Evolutionary conservation across 2,113 vertebrate genomes (phyloP).

Genomic region (Stictonetta naevosa): DNA sequence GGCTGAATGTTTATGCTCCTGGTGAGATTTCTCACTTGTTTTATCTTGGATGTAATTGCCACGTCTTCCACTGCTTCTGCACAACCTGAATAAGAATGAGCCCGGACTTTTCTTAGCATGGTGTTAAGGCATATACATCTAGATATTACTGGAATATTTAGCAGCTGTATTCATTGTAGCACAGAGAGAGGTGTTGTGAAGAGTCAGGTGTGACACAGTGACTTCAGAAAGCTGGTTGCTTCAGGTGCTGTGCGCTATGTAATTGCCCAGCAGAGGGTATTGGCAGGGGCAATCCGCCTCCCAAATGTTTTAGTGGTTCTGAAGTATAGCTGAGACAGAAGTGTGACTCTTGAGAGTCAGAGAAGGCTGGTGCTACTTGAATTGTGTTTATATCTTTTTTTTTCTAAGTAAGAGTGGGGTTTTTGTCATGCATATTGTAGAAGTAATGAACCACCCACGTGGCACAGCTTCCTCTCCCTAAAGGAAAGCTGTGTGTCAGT

Average conservation of each 20-base stretch:
- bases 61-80: background rate
- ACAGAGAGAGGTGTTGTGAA: background rate
- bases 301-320: background rate
- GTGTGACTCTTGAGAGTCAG: background rate
- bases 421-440: background rate
- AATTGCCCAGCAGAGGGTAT: background rate
- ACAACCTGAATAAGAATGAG: background rate
- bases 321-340: accelerated
- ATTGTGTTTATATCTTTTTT: background rate
- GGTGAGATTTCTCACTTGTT: accelerated
- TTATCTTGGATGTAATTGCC: background rate
- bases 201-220: background rate
- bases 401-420: background rate
- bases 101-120: background rate
- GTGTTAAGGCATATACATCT: background rate
- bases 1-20: background rate
- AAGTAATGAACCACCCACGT: background rate
- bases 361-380: background rate
- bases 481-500: background rate
- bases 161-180: accelerated
- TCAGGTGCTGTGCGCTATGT: accelerated
- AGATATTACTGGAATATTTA: accelerated
- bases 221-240: background rate
- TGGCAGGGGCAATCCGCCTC: background rate
- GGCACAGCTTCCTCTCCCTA: background rate